Percentiles rank a stretch among this genome's conserved stretches.
Evolutionary conservation across 2,888 invertebrate genomes (phyloP).

Genomic region (Drosophila melanocephala): DNA sequence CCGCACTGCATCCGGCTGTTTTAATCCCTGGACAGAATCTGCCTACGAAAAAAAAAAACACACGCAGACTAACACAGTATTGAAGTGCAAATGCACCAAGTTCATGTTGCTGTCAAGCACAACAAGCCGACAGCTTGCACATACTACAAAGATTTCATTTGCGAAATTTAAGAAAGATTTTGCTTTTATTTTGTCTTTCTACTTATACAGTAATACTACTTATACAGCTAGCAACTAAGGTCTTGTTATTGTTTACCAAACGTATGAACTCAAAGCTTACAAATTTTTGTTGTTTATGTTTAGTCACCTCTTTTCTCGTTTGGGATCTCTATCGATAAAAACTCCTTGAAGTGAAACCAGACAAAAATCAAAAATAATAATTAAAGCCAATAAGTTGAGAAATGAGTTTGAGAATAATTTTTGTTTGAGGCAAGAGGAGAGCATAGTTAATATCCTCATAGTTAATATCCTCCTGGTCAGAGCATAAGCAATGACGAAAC

Average conservation of each 20-base stretch:
- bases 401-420: too few relatives aligned
- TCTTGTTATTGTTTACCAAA: too few relatives aligned
- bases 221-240: background rate
- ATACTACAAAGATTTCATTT: background rate
- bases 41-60: background rate
- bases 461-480: too few relatives aligned
- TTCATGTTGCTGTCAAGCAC: background rate
- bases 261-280: too few relatives aligned
- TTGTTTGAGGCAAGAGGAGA: background rate
- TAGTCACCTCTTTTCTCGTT: background rate
- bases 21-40: conserved; percentile 62
- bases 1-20: conserved; percentile 75
- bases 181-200: background rate
- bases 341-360: background rate
- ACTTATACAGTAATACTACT: background rate
- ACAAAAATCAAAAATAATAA: background rate
- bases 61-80: background rate
- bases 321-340: background rate
- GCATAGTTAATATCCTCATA: conserved; percentile 6
- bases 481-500: conserved; percentile 45
- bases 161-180: background rate
- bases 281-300: background rate
- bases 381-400: background rate
- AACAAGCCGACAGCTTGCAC: conserved; percentile 15
- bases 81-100: conserved; percentile 42